Base-by-base conservation (phyloP, 1,140 invertebrate genomes). In the Pomacea maculata region DNA sequence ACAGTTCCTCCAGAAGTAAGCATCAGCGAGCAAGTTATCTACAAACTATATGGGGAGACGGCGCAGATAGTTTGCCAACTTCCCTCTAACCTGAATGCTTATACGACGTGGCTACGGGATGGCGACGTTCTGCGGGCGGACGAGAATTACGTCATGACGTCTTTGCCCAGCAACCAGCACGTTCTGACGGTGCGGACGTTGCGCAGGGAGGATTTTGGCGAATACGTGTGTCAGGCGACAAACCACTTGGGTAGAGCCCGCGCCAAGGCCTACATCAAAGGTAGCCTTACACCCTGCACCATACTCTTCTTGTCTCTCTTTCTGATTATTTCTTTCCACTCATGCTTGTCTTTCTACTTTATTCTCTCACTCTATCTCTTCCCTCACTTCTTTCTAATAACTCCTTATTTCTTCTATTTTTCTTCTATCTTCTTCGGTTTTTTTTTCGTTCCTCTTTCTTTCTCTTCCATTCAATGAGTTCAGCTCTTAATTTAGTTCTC, bases 141-240 rank as follows among this genome's bases (percentile, higher is more conserved):
- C 15, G 57, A 14, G 11, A 61, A 17, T 61, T 17, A 61, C 57
- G 57, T 61, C 57, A 17, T 61, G 57, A 17, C 11, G 57, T 61
- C 15, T 2, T 61, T 61, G 57, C 57, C 57, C 15, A 61, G 57
- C 57, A 61, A 61, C 57, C 57, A 54, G 54, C 45, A 68, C 29
- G 52, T n/a, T 21, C 67, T 78, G 57, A 9, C 25, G 6, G 25
- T 78, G 8, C 15, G 52, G 7, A 15, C 29, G 54, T 1, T 78
- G 77, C 52, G 34, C 19, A 70, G 57, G 54, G 77, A 71, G 19
- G 77, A 78, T 29, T 78, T 78, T 70, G 77, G 77, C 6, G 15
- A 71, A 1, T 78, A 78, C 54, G 21, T 10, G 7, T 78, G 77
- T 25, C 10, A 70, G 3, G 77, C 77, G 19, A 71, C 29, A 57